Percentiles rank a stretch among this genome's conserved stretches.
phyloP scores from a whole-genome alignment of 2,797 vertebrate genomes.

The Gymnodraco acuticeps region DNA sequence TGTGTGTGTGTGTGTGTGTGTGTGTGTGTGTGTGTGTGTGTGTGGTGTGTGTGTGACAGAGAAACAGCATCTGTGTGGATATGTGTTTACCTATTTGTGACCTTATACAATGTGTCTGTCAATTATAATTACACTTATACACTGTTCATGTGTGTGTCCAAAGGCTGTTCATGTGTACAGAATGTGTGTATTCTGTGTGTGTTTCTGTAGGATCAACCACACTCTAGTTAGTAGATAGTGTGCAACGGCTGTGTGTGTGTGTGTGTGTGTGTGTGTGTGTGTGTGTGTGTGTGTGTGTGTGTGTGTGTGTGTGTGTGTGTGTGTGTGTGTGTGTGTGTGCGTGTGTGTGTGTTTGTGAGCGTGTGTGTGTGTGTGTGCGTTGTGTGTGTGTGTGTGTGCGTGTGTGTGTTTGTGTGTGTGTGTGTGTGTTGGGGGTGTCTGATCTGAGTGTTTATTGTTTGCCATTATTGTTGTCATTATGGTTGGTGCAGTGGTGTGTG shows the following conservation, averaged over 20 bases:
- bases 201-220: slow-evolving; percentile 19
- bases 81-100: slow-evolving; percentile 13
- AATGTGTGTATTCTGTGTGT: slow-evolving; percentile 14
- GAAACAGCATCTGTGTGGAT: slow-evolving; percentile 8
- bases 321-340: too few relatives aligned
- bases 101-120: slow-evolving; percentile 14
- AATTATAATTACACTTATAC: slow-evolving; percentile 30
- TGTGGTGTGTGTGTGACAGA: too few relatives aligned
- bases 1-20: background rate
- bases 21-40: slow-evolving; percentile 19
- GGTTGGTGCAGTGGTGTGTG: slow-evolving; percentile 35
- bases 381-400: too few relatives aligned
- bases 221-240: slow-evolving; percentile 22
- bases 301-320: too few relatives aligned
- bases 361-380: too few relatives aligned
- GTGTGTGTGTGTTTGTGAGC: too few relatives aligned
- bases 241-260: slow-evolving; percentile 9
- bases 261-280: too few relatives aligned
- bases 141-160: slow-evolving; percentile 17
- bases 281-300: too few relatives aligned
- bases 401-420: too few relatives aligned
- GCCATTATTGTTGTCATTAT: slow-evolving; percentile 74
- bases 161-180: slow-evolving; percentile 25
- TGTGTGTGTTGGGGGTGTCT: slow-evolving; percentile 19
- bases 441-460: slow-evolving; percentile 73